Percentiles rank a stretch among this genome's conserved stretches.
Conservation (phyloP, 2,888 invertebrate genomes). For the Ectemnius cavifrons region DNA sequence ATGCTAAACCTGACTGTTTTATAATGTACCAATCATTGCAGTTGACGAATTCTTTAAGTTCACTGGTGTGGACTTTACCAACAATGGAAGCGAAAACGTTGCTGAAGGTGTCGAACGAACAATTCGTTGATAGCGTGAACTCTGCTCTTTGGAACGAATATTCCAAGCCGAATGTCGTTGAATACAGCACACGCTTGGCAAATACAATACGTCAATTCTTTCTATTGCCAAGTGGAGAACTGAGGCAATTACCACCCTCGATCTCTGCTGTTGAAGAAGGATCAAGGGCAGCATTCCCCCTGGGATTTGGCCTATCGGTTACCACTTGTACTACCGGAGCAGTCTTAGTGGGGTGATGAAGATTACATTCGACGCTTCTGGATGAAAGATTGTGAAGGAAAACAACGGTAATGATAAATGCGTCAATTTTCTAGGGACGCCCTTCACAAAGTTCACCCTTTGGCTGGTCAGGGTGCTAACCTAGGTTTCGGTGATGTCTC, state of each 20-base stretch:
- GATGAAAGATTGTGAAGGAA: no score
- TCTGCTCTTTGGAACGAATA: slow-evolving; percentile 87
- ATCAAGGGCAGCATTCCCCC: slow-evolving; percentile 93
- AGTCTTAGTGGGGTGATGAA: slow-evolving; percentile 89
- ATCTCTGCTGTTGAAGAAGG: slow-evolving; percentile 81
- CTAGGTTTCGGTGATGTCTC: slow-evolving; percentile 96
- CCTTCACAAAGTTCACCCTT: slow-evolving; percentile 94
- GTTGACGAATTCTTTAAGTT: slow-evolving; percentile 87
- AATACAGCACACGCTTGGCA: slow-evolving; percentile 80
- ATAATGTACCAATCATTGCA: slow-evolving; percentile 69
- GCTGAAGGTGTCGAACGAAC: slow-evolving; percentile 84
- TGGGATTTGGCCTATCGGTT: slow-evolving; percentile 94
- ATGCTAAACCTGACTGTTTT: neutral
- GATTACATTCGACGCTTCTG: neutral
- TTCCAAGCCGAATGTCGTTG: slow-evolving; percentile 80
- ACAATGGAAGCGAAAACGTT: slow-evolving; percentile 87
- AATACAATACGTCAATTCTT: slow-evolving; percentile 77
- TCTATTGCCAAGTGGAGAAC: slow-evolving; percentile 78
- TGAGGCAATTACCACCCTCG: slow-evolving; percentile 85
- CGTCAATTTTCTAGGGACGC: slow-evolving; percentile 83
- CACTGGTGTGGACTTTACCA: slow-evolving; percentile 96
- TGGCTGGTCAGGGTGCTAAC: slow-evolving; percentile 99
- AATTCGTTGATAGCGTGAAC: slow-evolving; percentile 94
- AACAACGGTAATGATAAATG: neutral
- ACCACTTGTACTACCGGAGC: slow-evolving; percentile 90